Evolutionary conservation across 2,113 vertebrate genomes (phyloP), one percentile per base, ranked within the genome.

Genomic region (Megaceryle maxima): DNA sequence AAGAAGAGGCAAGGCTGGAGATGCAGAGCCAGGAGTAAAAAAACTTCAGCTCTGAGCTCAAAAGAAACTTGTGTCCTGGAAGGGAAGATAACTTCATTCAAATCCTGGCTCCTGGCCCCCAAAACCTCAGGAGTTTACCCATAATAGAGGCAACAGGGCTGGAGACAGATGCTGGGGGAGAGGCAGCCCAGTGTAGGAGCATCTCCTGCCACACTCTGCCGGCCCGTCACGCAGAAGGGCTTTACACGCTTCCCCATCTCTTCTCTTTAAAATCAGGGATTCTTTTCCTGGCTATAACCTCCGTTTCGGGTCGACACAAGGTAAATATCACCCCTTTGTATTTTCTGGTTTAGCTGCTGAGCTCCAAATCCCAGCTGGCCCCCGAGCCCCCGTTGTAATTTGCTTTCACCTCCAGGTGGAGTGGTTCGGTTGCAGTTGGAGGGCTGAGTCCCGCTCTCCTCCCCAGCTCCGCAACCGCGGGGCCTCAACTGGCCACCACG

Each of bases 401-500:
- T 72, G 57, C 57, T 89, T 91, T 77, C 84, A 62, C 84, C 90
- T 95, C 87, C 87, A 96, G 84, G 63, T 85, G 78, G 90, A 95
- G 93, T 41, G 86, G 76, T 94, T 77, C 17, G 17, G 91, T 80
- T 69, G 87, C 81, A 76, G 62, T 76, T 90, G 68, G 72, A 18
- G 69, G 56, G 85, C 67, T 70, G 29, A 33, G 59, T 46, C 53
- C 70, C 2, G 22, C 25, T 20, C 53, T 68, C 72, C 76, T 33
- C 85, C 13, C 74, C 41, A 2, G 41, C 60, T 19, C 11, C 11
- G 2, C 43, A 9, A 64, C 13, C 2, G 8, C 0, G 0, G 16
- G 59, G 39, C 83, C 82, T 69, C 60, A 21, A 16, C 64, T 33
- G 68, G 63, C 37, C 92, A 51, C 48, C 43, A 16, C 4, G 1